These are phyloP conservation scores for Amblyjoppa proteus DNA, from an alignment of 2,888 invertebrate genomes.

Conservation along the genomic window DNA sequence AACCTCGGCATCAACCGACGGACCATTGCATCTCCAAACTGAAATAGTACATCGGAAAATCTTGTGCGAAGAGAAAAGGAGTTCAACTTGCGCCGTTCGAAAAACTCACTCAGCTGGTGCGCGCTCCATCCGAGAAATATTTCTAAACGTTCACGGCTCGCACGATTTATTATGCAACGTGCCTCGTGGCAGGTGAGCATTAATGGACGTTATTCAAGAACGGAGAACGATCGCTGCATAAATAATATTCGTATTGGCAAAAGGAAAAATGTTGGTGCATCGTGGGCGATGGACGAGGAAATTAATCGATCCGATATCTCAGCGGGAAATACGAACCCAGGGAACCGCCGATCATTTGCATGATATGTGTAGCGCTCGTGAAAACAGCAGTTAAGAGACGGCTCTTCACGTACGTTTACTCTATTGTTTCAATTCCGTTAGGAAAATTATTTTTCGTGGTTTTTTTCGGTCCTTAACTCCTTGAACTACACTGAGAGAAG, in stretches of 20 bases:
- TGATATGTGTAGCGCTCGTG: background rate
- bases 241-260: slow-evolving; percentile 25
- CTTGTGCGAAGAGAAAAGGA: background rate
- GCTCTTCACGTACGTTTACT: background rate
- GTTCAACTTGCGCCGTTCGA: background rate
- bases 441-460: too few relatives aligned
- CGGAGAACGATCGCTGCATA: background rate
- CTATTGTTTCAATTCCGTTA: too few relatives aligned
- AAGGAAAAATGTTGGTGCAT: slow-evolving; percentile 3
- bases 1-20: slow-evolving; percentile 4
- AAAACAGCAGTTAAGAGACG: background rate
- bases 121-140: background rate
- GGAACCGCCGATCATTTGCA: slow-evolving; percentile 15
- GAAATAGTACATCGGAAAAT: background rate
- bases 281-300: slow-evolving; percentile 6
- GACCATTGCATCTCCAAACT: background rate
- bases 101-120: background rate
- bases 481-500: too few relatives aligned
- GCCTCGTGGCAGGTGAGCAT: slow-evolving; percentile 15
- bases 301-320: slow-evolving; percentile 52
- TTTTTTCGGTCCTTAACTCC: too few relatives aligned
- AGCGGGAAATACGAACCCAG: slow-evolving; percentile 20
- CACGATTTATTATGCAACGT: slow-evolving; percentile 18
- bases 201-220: background rate
- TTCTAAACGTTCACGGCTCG: background rate